Evolutionary conservation across 1,140 invertebrate species (phyloP).

Genomic region (Apis laboriosa): DNA sequence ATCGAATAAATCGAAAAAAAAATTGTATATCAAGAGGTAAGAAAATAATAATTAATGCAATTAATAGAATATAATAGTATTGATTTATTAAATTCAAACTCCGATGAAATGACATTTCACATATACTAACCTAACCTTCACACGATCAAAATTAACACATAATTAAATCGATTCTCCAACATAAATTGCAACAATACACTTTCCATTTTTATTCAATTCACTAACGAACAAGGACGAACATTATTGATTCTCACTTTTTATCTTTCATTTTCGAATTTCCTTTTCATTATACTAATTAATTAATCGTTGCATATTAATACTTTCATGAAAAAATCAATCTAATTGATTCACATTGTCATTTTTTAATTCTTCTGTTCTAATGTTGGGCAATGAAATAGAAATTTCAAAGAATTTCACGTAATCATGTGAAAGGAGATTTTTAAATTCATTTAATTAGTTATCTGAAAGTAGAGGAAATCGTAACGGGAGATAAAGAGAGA

Average conservation of each 20-base stretch:
- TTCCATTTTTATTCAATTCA: constrained; percentile 26
- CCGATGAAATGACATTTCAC: not conserved
- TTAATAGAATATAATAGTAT: not conserved
- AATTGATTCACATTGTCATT: too few relatives aligned
- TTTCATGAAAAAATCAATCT: not conserved
- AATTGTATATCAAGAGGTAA: too few relatives aligned
- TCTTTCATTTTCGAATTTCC: constrained; percentile 30
- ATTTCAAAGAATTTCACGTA: constrained; percentile 57
- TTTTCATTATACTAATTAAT: constrained; percentile 22
- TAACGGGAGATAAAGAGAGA: constrained; percentile 28
- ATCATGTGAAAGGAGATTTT: constrained; percentile 71
- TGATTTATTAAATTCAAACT: not conserved
- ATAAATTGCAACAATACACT: constrained; percentile 57
- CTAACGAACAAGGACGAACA: not conserved
- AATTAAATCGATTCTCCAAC: not conserved
- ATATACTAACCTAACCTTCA: constrained; percentile 1
- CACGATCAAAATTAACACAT: not conserved
- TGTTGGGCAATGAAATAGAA: constrained; percentile 32
- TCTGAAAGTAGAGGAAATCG: constrained; percentile 57
- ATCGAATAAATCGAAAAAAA: too few relatives aligned
- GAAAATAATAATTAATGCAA: not conserved
- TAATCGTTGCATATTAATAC: not conserved
- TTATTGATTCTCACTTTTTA: constrained; percentile 29
- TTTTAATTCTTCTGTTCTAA: not conserved
- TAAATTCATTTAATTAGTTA: constrained; percentile 64